Evolutionary conservation across 2,888 invertebrate genomes (phyloP).

Genomic region (Erebia epiphron): DNA sequence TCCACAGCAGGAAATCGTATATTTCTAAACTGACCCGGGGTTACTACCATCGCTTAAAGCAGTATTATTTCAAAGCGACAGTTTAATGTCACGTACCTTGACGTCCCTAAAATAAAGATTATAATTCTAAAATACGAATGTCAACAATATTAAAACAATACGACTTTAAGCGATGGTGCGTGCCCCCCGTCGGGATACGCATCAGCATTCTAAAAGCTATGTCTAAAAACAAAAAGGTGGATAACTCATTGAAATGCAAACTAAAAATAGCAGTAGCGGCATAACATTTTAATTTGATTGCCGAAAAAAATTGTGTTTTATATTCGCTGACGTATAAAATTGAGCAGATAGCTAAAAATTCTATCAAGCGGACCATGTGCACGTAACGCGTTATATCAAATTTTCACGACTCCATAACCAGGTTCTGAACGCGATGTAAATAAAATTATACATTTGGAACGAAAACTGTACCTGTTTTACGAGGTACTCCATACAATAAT

Average conservation of each 20-base stretch:
- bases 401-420: conserved; percentile 31
- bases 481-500: conserved; percentile 53
- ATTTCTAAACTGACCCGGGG: background rate
- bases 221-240: background rate
- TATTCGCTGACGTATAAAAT: conserved; percentile 22
- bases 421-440: conserved; percentile 25
- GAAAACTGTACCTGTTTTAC: conserved; percentile 30
- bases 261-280: conserved; percentile 7
- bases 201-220: conserved; percentile 10
- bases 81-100: too few species aligned
- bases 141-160: too few species aligned
- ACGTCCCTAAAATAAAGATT: too few species aligned
- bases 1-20: background rate
- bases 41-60: too few species aligned
- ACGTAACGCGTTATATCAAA: conserved; percentile 30
- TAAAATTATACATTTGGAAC: conserved; percentile 33
- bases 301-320: conserved; percentile 16
- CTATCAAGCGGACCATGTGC: conserved; percentile 17
- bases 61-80: too few species aligned
- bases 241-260: conserved; percentile 6
- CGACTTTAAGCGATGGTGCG: too few species aligned
- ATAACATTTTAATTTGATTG: conserved; percentile 18
- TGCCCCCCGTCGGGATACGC: background rate
- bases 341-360: conserved; percentile 23
- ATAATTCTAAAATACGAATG: too few species aligned